Conservation (phyloP, 2,888 invertebrate species). For the Drosophila leonis region DNA sequence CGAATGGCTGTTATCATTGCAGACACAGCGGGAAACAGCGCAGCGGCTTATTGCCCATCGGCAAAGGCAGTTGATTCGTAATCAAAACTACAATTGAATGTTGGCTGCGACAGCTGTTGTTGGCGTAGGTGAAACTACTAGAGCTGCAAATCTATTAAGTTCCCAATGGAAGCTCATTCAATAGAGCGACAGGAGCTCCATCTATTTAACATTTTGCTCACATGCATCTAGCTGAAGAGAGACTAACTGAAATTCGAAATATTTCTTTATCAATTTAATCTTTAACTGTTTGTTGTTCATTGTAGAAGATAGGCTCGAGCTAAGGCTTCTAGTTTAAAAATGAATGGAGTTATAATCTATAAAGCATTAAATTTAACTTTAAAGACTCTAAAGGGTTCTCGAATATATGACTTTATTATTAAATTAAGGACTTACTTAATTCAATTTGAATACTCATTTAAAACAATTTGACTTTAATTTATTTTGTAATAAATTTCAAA, state of each 20-base stretch:
- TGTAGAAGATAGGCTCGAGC: too few species aligned
- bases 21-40: slow-evolving; percentile 62
- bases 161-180: neutral
- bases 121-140: neutral
- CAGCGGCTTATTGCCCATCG: slow-evolving; percentile 22
- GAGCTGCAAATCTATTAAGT: slow-evolving; percentile 3
- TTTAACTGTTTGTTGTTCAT: too few species aligned
- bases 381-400: neutral
- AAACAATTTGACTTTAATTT: slow-evolving; percentile 3
- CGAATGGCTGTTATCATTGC: slow-evolving; percentile 67
- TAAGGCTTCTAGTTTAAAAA: too few species aligned
- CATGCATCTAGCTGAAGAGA: neutral
- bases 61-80: slow-evolving; percentile 31
- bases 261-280: neutral
- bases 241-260: neutral
- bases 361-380: neutral
- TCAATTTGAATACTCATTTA: neutral
- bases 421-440: neutral
- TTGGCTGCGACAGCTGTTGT: slow-evolving; percentile 20
- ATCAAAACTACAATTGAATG: slow-evolving; percentile 59
- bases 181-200: neutral
- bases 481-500: neutral
- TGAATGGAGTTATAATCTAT: too few species aligned
- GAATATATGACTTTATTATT: neutral
- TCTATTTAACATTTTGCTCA: neutral